These are phyloP conservation scores for Rhinogobio ventralis DNA, from an alignment of 2,797 vertebrate species.

Conservation along the genomic window DNA sequence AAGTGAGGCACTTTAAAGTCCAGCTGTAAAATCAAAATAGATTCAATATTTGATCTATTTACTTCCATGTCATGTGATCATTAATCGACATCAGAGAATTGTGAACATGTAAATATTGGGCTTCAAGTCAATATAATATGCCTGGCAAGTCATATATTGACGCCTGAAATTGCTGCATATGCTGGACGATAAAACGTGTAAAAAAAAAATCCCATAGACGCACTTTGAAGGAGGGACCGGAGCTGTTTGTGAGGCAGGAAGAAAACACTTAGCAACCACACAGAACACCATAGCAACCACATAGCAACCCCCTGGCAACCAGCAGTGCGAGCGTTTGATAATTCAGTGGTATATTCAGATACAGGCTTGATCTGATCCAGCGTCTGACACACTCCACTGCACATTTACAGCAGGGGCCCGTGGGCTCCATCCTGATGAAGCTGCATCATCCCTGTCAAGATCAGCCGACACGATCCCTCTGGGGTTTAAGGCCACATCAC, in stretches of 20 bases:
- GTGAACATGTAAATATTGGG: not conserved
- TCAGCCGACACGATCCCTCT: not conserved
- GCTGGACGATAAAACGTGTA: too few relatives aligned
- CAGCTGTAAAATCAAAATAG: not conserved
- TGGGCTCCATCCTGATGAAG: not conserved
- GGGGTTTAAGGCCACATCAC: not conserved
- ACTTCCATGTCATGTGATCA: too few relatives aligned
- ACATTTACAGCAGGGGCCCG: conserved; percentile 7
- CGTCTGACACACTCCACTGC: conserved; percentile 10
- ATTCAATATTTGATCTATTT: too few relatives aligned
- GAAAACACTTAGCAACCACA: not conserved
- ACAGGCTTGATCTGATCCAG: not conserved
- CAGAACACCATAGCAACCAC: conserved; percentile 9
- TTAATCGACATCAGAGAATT: not conserved
- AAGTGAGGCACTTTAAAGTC: not conserved
- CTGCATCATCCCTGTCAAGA: not conserved
- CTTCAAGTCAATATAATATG: too few relatives aligned
- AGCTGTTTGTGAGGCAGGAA: not conserved
- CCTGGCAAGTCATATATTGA: too few relatives aligned
- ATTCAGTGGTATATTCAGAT: not conserved
- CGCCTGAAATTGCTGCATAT: not conserved
- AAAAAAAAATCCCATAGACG: too few relatives aligned
- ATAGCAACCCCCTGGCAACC: not conserved
- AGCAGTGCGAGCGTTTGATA: not conserved
- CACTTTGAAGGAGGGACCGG: too few relatives aligned